phyloP scores from a whole-genome alignment of 2,888 invertebrate genomes.

The Diploptera punctata region DNA sequence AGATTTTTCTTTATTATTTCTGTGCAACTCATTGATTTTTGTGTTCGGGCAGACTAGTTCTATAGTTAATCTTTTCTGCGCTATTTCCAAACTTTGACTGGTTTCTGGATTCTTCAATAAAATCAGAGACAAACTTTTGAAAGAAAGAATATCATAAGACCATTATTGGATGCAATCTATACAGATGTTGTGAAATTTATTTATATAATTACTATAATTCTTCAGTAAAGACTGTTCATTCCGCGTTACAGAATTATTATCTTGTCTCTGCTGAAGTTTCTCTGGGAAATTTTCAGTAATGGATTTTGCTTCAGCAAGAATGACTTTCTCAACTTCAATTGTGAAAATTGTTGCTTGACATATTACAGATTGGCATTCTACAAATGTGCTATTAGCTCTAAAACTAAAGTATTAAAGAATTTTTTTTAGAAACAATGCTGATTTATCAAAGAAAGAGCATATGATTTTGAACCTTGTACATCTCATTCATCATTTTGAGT shows the following conservation, averaged over 20 bases:
- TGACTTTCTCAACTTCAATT: conserved; percentile 2
- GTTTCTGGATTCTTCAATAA: not conserved
- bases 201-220: not conserved
- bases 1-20: no score
- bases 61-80: not conserved
- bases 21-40: no score
- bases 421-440: not conserved
- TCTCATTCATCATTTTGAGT: conserved; percentile 42
- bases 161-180: not conserved
- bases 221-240: not conserved
- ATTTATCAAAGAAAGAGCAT: conserved; percentile 53
- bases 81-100: not conserved
- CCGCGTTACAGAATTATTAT: not conserved
- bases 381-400: not conserved
- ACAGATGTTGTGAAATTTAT: not conserved
- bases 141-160: not conserved
- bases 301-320: not conserved
- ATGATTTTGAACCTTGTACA: conserved; percentile 42
- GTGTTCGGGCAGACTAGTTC: not conserved
- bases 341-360: not conserved
- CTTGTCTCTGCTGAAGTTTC: not conserved
- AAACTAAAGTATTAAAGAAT: not conserved
- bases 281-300: not conserved
- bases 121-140: not conserved
- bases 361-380: not conserved